A percentile compares a stretch with the other conserved stretches of the same genome.
These are phyloP conservation scores for Nothocercus nigrocapillus DNA, from an alignment of 2,113 vertebrate genomes.

Conservation along the genomic window DNA sequence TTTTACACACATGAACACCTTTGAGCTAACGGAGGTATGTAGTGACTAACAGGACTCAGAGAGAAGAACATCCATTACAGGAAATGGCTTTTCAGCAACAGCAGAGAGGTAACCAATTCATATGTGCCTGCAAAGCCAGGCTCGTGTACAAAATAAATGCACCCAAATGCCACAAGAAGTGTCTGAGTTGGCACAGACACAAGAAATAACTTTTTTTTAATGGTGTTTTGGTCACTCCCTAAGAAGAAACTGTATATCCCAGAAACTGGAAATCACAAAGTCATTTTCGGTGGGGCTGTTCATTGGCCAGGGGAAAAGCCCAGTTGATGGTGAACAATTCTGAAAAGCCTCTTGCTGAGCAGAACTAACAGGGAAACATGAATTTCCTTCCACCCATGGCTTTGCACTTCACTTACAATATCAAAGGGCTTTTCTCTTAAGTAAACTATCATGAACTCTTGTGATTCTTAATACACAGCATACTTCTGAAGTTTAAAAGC, in stretches of 20 bases:
- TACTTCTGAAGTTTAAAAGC: neutral
- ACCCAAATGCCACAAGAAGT: neutral
- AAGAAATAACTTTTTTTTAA: neutral
- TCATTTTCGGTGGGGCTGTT: neutral
- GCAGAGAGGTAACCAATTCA: neutral
- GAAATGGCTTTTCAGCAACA: neutral
- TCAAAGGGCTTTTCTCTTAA: neutral
- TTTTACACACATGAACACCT: neutral
- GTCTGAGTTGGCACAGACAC: rapidly evolving
- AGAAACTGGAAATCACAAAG: neutral
- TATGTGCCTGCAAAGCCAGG: neutral
- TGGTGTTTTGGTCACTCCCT: neutral
- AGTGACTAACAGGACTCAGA: neutral
- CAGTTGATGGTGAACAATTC: neutral
- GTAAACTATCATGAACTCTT: neutral
- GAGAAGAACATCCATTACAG: neutral
- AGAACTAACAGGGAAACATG: neutral
- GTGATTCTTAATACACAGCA: neutral
- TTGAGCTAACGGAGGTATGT: neutral
- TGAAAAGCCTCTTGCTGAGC: neutral
- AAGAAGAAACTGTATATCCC: neutral
- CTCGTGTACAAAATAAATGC: rapidly evolving
- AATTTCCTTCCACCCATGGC: neutral
- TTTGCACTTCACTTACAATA: neutral
- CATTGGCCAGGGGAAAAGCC: neutral